Base-by-base conservation (phyloP, 2,888 invertebrate genomes). In the Lissocephala sabroskyi region DNA sequence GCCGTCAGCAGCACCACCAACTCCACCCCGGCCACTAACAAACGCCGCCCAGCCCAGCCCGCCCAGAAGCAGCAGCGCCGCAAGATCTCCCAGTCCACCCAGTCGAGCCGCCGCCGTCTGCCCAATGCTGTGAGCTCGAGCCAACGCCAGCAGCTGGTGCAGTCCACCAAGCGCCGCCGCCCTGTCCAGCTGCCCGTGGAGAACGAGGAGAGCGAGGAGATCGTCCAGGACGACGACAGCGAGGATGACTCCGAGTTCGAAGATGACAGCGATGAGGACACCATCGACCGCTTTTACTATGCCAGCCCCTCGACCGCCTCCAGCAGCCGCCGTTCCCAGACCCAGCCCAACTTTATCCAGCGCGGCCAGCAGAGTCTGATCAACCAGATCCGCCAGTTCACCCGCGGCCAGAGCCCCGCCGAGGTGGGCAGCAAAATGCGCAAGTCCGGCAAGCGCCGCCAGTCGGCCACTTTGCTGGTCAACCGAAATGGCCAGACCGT, bases 401-500 rank as follows among this genome's bases (percentile, higher is more conserved):
- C 77, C 2, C 62, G 70, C 0, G 74, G 67, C 1, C 78, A 75
- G 41, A 54, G 65, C 0, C 65, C 79, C 28, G 56, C 48, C 9
- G 79, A 76, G 19, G 9, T 70, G 10, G 64, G 52, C 28, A 47
- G 32, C 30, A 52, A 52, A 23, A 18, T 61, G 41, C 58, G 68
- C 11, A 57, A 62, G n/a, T 18, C 64, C 1, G 16, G 44, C 9
- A 71, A 65, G 6, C 74, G 62, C 0, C 74, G 63, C 0, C 75
- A 78, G 45, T 78, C 68, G 49, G 46, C 71, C 2, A 70, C 75
- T 0, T 42, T 79, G 1, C 36, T 79, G 19, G 52, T 80, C 1
- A 79, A 79, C 14, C 80, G 77, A 41, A 79, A 80, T 32, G 80
- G 80, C 0, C 79, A 81, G 54, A 63, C 80, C 1, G 45, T 80